phyloP scores from a whole-genome alignment of 2,888 invertebrate species.

The Polyploca ridens region DNA sequence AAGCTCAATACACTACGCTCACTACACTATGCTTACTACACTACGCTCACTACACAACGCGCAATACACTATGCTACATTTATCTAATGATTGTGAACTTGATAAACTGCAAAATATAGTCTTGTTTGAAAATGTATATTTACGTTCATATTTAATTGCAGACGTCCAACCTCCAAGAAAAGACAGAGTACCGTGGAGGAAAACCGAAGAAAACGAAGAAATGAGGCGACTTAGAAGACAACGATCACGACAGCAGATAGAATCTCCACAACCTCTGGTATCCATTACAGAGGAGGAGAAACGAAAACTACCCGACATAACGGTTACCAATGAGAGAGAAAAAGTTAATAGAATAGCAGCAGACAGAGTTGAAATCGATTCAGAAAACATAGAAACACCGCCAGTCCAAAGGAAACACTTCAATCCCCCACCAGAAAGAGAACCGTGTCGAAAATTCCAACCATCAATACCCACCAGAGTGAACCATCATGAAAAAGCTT shows the following conservation, averaged over 20 bases:
- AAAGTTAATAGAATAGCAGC: slow-evolving; percentile 49
- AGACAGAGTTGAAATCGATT: slow-evolving; percentile 93
- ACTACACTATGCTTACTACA: too few species aligned
- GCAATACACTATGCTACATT: too few species aligned
- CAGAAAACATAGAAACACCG: slow-evolving; percentile 96
- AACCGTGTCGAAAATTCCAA: slow-evolving; percentile 84
- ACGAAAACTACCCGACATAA: slow-evolving; percentile 80
- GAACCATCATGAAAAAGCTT: slow-evolving; percentile 57
- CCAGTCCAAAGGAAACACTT: slow-evolving; percentile 90
- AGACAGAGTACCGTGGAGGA: slow-evolving; percentile 91
- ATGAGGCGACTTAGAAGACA: slow-evolving; percentile 85
- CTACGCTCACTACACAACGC: too few species aligned
- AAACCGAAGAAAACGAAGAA: slow-evolving; percentile 88
- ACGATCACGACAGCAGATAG: slow-evolving; percentile 80
- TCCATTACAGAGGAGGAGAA: slow-evolving; percentile 87
- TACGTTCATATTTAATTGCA: slow-evolving; percentile 47
- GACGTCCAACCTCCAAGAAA: slow-evolving; percentile 89
- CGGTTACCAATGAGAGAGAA: slow-evolving; percentile 59
- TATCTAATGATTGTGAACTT: too few species aligned
- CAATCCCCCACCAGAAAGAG: slow-evolving; percentile 86
- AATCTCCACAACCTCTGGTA: slow-evolving; percentile 72
- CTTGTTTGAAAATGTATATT: too few species aligned
- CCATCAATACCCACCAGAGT: slow-evolving; percentile 55
- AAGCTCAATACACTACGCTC: too few species aligned
- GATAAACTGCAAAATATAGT: too few species aligned